Evolutionary conservation across 2,797 vertebrate species (phyloP), one percentile per base, ranked within the genome.

Genomic region (Lepidocolaptes lacrymiger): DNA sequence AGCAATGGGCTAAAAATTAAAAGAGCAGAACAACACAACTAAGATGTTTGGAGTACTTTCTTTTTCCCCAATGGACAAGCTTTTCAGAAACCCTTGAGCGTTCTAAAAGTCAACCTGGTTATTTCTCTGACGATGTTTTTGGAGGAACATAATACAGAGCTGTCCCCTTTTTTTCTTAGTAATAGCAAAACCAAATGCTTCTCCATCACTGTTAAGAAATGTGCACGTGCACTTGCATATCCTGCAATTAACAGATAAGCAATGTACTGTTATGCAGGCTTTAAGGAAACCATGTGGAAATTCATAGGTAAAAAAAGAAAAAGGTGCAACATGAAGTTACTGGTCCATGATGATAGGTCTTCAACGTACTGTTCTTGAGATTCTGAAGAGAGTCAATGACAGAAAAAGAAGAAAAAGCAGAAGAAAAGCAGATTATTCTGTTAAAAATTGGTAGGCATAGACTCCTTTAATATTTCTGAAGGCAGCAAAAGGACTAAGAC

Each of bases 61-160:
- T 23, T 6, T 23, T 6, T 14, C 6, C 14, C 2, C 2, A 39
- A 6, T 0, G 0, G 30, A 41, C 5, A 39, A 4, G 64, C 23
- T 55, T 48, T 15, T 13, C 58, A 81, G 36, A 88, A 95, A 54
- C 23, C 4, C 8, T 46, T 61, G 11, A 66, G 14, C 24, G 28
- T 48, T 41, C 28, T 30, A 41, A 66, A 88, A 63, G 21, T 34
- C 2, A 5, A 19, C 22, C 80, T 68, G 18, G 21, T 37, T 41
- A 24, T 86, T 93, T 86, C 16, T 80, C n/a, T 81, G 44, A 48
- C 67, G 22, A 12, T 20, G 1, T 66, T 76, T 93, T 58, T 75
- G n/a, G 32, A 37, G 69, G 10, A 62, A 22, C 16, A 4, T n/a
- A 34, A 23, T 39, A n/a, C 2, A 46, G 9, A 62, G 17, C 46